Percentiles rank a stretch among this genome's conserved stretches.
phyloP scores from a whole-genome alignment of 2,888 invertebrate species.

The Ptychoptera albimana region DNA sequence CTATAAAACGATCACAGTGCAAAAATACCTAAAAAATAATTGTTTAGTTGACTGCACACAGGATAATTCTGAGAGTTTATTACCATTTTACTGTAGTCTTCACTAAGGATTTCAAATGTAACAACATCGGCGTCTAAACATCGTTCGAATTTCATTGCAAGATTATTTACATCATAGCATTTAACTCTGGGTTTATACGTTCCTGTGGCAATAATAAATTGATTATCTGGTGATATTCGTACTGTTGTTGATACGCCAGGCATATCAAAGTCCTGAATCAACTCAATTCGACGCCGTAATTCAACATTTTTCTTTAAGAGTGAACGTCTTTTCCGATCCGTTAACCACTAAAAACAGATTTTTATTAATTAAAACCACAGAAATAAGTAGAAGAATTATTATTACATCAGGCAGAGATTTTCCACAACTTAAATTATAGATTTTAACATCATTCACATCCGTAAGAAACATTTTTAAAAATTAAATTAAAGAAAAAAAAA shows the following conservation, averaged over 20 bases:
- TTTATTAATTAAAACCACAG: not conserved
- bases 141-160: slow-evolving; percentile 94
- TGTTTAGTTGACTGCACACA: not conserved
- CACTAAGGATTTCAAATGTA: slow-evolving; percentile 82
- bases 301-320: slow-evolving; percentile 81
- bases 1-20: slow-evolving; percentile 78
- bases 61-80: not conserved
- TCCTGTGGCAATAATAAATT: slow-evolving; percentile 83
- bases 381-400: slow-evolving; percentile 10
- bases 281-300: slow-evolving; percentile 76
- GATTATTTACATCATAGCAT: slow-evolving; percentile 90
- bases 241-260: slow-evolving; percentile 81
- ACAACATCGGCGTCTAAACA: slow-evolving; percentile 95
- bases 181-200: slow-evolving; percentile 92
- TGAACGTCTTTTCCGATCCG: slow-evolving; percentile 65
- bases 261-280: slow-evolving; percentile 99
- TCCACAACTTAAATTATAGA: slow-evolving; percentile 92
- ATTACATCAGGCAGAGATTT: slow-evolving; percentile 91
- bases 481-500: no score
- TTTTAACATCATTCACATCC: slow-evolving; percentile 90
- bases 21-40: slow-evolving; percentile 36
- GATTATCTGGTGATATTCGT: slow-evolving; percentile 74
- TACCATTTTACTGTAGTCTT: slow-evolving; percentile 85
- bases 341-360: slow-evolving; percentile 55
- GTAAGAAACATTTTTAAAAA: slow-evolving; percentile 75